Evolutionary conservation across 2,113 vertebrate species (phyloP).

Genomic region (Centropus unirufus): DNA sequence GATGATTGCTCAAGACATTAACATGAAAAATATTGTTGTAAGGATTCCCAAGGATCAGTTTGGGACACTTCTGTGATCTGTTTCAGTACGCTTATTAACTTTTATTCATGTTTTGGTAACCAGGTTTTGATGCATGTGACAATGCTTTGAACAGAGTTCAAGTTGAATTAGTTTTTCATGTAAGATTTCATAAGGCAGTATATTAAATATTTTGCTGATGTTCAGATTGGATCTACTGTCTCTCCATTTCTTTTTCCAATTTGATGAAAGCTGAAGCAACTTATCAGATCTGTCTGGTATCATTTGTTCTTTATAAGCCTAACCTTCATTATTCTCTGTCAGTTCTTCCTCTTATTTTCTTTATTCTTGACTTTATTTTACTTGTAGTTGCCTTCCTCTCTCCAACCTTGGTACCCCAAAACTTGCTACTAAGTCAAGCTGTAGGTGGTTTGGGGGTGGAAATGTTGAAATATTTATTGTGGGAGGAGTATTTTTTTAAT

Average conservation of each 20-base stretch:
- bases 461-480: neutral
- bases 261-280: conserved; percentile 15
- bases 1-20: neutral
- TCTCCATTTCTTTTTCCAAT: neutral
- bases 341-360: neutral
- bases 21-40: neutral
- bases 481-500: neutral
- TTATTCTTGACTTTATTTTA: neutral
- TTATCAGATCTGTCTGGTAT: conserved; percentile 22
- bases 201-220: conserved; percentile 35
- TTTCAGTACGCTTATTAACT: neutral
- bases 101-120: neutral
- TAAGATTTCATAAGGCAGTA: conserved; percentile 19
- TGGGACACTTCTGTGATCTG: neutral
- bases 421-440: neutral
- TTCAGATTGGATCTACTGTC: conserved; percentile 25
- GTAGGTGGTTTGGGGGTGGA: neutral
- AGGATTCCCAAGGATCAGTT: neutral
- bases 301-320: conserved; percentile 19
- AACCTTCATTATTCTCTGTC: neutral
- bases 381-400: neutral
- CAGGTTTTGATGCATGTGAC: neutral
- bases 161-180: neutral
- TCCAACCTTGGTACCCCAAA: rapidly evolving
- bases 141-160: neutral